phyloP scores from a whole-genome alignment of 1,140 invertebrate genomes.

The Solenopsis invicta region DNA sequence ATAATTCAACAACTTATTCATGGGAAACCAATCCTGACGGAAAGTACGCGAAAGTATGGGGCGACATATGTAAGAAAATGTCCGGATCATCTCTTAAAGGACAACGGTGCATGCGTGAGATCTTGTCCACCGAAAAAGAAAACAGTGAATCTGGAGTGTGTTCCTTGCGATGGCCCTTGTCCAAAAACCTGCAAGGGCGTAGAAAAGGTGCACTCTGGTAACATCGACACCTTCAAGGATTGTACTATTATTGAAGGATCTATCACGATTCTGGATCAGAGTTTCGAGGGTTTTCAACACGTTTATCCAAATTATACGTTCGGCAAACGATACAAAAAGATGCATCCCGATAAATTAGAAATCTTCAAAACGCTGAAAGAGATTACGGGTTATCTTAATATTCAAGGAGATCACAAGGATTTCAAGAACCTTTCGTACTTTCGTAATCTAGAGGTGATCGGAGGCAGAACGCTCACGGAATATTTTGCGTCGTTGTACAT shows the following conservation, averaged over 20 bases:
- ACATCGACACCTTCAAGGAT: conserved; percentile 95
- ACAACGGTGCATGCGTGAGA: conserved; percentile 97
- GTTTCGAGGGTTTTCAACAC: conserved; percentile 95
- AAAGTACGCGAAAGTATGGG: conserved; percentile 98
- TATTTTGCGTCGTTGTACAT: conserved; percentile 96
- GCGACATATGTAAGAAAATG: conserved; percentile 98
- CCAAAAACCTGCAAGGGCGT: conserved; percentile 95
- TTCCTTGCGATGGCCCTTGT: conserved; percentile 97
- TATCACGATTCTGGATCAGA: conserved; percentile 95
- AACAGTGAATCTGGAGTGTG: conserved; percentile 95
- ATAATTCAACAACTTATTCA: conserved; percentile 96
- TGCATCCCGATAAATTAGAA: conserved; percentile 95
- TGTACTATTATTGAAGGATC: conserved; percentile 98
- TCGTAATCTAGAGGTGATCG: conserved; percentile 96
- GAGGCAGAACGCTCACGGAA: conserved; percentile 94
- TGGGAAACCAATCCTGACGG: conserved; percentile 97
- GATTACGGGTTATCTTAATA: conserved; percentile 96
- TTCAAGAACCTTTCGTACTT: conserved; percentile 97
- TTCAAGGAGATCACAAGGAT: conserved; percentile 94
- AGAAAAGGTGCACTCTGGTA: conserved; percentile 93
- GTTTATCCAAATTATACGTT: conserved; percentile 93
- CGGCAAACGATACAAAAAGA: conserved; percentile 91
- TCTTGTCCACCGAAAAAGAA: conserved; percentile 96
- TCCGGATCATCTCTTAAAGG: conserved; percentile 96
- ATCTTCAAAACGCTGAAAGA: conserved; percentile 97